Percentiles rank a stretch among this genome's conserved stretches.
Evolutionary conservation across 2,888 invertebrate species (phyloP).

Genomic region (Aleiodes leptofemur): DNA sequence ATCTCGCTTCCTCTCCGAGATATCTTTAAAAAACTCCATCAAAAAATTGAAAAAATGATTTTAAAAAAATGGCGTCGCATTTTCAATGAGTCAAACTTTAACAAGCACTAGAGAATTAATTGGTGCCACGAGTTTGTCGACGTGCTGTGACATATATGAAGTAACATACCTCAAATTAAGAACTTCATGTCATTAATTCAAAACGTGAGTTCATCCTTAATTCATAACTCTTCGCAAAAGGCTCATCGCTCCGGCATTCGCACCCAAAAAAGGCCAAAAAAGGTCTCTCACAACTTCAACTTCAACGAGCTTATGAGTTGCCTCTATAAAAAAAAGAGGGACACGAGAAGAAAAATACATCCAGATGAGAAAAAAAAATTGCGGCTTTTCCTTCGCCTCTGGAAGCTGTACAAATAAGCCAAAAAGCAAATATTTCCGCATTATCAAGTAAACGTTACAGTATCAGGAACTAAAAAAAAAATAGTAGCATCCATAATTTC

Average conservation of each 20-base stretch:
- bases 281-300: constrained; percentile 12
- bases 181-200: background rate
- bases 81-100: background rate
- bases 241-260: constrained; percentile 4
- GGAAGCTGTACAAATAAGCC: background rate
- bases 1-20: no score
- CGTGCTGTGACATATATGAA: background rate
- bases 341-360: background rate
- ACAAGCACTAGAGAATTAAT: background rate
- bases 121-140: background rate
- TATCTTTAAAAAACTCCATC: no score
- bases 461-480: constrained; percentile 25
- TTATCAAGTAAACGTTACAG: constrained; percentile 34
- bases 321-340: background rate
- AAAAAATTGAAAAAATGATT: no score
- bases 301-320: background rate
- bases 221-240: constrained; percentile 21
- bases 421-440: constrained; percentile 18
- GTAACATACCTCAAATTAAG: background rate
- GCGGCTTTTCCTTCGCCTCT: background rate
- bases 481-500: constrained; percentile 68
- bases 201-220: constrained; percentile 7
- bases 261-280: background rate
- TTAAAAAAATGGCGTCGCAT: no score
- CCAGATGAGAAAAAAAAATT: background rate